Percentiles rank a stretch among this genome's conserved stretches.
Evolutionary conservation across 2,888 invertebrate genomes (phyloP).

Genomic region (Lithophane semibrunnea): DNA sequence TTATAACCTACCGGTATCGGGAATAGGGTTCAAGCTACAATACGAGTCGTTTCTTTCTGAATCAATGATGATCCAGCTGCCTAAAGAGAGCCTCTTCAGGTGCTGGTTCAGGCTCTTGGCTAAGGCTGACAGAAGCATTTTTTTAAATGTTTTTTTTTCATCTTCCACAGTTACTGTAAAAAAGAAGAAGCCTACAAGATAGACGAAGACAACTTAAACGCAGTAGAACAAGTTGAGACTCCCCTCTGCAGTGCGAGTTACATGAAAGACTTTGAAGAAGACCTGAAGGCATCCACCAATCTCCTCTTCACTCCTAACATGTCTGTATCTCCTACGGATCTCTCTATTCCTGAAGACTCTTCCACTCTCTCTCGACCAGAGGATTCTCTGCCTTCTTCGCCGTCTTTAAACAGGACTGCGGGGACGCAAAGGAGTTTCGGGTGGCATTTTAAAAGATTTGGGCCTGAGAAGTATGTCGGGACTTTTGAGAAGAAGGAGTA

Average conservation of each 20-base stretch:
- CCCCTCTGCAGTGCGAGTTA: conserved; percentile 95
- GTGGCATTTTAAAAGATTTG: conserved; percentile 82
- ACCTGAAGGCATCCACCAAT: conserved; percentile 79
- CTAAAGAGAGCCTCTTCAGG: neutral
- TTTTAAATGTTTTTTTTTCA: neutral
- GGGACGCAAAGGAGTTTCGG: conserved; percentile 83
- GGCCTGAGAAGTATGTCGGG: conserved; percentile 74
- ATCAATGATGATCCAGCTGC: neutral
- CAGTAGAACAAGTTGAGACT: conserved; percentile 92
- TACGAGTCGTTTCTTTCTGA: neutral
- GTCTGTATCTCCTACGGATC: conserved; percentile 75
- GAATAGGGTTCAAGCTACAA: neutral
- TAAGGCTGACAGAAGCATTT: neutral
- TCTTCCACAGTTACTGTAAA: conserved; percentile 88
- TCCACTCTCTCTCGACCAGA: conserved; percentile 70
- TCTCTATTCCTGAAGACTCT: conserved; percentile 76
- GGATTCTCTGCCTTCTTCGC: conserved; percentile 78
- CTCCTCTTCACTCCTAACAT: conserved; percentile 74
- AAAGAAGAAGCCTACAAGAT: conserved; percentile 90
- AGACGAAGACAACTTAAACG: conserved; percentile 92
- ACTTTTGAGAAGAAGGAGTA: conserved; percentile 45
- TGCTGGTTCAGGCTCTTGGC: neutral
- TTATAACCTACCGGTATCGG: neutral
- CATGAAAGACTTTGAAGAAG: conserved; percentile 86
- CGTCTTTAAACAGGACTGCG: conserved; percentile 73